Evolutionary conservation across 2,113 vertebrate species (phyloP).

Genomic region (Noturus placidus): DNA sequence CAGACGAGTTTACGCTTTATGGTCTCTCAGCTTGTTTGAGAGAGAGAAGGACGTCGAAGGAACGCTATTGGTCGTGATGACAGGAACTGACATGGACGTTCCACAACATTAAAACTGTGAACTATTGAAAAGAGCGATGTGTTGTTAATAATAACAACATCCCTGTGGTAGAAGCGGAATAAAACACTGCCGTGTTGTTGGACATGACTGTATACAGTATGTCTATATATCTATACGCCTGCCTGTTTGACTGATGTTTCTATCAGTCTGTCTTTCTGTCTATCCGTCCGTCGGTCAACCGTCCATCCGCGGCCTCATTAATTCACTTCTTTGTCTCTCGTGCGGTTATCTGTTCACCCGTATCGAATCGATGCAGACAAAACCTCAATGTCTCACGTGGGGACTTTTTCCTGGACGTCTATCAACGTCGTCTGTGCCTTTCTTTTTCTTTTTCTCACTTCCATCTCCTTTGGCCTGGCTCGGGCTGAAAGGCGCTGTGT

Average conservation of each 20-base stretch:
- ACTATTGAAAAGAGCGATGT: too few species aligned
- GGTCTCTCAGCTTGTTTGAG: too few species aligned
- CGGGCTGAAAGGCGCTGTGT: slow-evolving; percentile 19
- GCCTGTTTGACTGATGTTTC: neutral
- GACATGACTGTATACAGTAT: neutral
- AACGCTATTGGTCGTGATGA: too few species aligned
- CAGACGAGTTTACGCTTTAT: too few species aligned
- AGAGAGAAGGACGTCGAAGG: too few species aligned
- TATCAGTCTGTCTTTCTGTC: neutral
- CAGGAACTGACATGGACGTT: too few species aligned
- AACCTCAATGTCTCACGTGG: slow-evolving; percentile 20
- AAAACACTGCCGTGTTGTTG: neutral
- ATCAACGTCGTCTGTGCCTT: slow-evolving; percentile 43
- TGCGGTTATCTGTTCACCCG: slow-evolving; percentile 24
- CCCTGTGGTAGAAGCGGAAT: neutral
- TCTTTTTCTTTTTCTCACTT: slow-evolving; percentile 22
- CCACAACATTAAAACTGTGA: too few species aligned
- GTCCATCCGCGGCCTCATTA: slow-evolving; percentile 35
- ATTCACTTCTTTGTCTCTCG: slow-evolving; percentile 26
- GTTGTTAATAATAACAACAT: too few species aligned
- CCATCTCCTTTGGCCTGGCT: slow-evolving; percentile 27
- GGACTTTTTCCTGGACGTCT: slow-evolving; percentile 31
- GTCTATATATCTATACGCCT: neutral
- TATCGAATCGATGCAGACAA: slow-evolving; percentile 37
- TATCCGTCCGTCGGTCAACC: neutral